Evolutionary conservation across 2,113 vertebrate species (phyloP).

Genomic region (Nothobranchius kuhntae): DNA sequence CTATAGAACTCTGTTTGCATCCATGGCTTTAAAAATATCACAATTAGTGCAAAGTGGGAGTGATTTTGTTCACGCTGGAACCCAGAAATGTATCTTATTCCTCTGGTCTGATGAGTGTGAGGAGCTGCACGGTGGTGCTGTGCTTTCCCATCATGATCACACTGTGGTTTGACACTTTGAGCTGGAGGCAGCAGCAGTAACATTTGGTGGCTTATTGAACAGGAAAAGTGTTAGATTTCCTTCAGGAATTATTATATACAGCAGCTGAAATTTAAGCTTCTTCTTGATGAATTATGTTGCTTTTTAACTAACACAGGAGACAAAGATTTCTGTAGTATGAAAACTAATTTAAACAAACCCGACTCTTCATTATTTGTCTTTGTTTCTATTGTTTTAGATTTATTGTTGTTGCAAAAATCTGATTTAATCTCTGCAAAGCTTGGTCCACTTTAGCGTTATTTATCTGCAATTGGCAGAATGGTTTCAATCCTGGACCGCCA

Average conservation of each 20-base stretch:
- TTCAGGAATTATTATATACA: not conserved
- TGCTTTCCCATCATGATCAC: slow-evolving; percentile 37
- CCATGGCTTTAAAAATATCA: slow-evolving; percentile 16
- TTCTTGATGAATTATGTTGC: not conserved
- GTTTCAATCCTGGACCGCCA: too few species aligned
- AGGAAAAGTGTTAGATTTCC: slow-evolving; percentile 10
- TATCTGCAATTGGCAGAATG: too few species aligned
- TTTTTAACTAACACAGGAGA: not conserved
- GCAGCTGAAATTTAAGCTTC: too few species aligned
- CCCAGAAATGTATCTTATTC: slow-evolving; percentile 37
- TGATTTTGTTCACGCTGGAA: slow-evolving; percentile 39
- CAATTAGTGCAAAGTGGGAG: slow-evolving; percentile 23
- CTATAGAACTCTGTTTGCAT: slow-evolving; percentile 9
- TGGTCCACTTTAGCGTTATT: too few species aligned
- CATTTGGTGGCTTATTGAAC: slow-evolving; percentile 36
- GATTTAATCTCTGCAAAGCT: too few species aligned
- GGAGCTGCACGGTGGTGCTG: slow-evolving; percentile 45
- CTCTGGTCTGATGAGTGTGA: slow-evolving; percentile 31
- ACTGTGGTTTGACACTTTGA: slow-evolving; percentile 20
- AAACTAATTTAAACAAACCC: too few species aligned
- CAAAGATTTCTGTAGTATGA: too few species aligned
- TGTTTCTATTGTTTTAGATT: not conserved
- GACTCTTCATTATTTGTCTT: not conserved
- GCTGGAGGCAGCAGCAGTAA: slow-evolving; percentile 41
- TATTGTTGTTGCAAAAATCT: too few species aligned